A percentile compares a stretch with the other conserved stretches of the same genome.
Conservation (phyloP, 1,140 invertebrate genomes). For the Ceratosolen fusciceps region DNA sequence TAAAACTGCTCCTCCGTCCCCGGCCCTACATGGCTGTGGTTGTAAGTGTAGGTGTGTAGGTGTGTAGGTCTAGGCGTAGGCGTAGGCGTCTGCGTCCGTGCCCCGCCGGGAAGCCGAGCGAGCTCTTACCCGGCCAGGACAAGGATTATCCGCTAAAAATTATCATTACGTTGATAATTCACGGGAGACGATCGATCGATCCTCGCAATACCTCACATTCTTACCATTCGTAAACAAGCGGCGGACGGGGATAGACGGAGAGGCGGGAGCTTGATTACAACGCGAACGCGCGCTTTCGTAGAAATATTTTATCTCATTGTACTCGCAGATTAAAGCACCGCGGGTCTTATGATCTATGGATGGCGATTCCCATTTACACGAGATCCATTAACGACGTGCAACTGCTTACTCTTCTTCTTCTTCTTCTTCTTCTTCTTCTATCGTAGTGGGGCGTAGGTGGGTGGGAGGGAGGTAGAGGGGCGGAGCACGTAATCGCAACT, state of each 20-base stretch:
- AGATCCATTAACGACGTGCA: too few relatives aligned
- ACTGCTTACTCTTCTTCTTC: not conserved
- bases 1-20: too few relatives aligned
- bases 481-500: not conserved
- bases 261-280: too few relatives aligned
- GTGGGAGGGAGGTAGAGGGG: not conserved
- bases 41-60: too few relatives aligned
- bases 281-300: too few relatives aligned
- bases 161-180: constrained; percentile 43
- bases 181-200: constrained; percentile 23
- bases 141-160: constrained; percentile 44
- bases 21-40: too few relatives aligned
- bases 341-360: too few relatives aligned
- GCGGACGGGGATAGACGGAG: too few relatives aligned
- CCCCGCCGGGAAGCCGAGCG: constrained; percentile 7
- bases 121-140: constrained; percentile 24
- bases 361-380: too few relatives aligned
- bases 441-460: not conserved
- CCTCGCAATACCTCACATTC: not conserved
- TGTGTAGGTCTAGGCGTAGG: constrained; percentile 4
- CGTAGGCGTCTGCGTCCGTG: constrained; percentile 14
- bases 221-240: constrained; percentile 21
- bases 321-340: too few relatives aligned
- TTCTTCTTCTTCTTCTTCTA: not conserved
- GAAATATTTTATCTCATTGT: too few relatives aligned